Evolutionary conservation across 64 coral and sea anemone genomes (phyloP).

Genomic region (Montipora cactus): DNA sequence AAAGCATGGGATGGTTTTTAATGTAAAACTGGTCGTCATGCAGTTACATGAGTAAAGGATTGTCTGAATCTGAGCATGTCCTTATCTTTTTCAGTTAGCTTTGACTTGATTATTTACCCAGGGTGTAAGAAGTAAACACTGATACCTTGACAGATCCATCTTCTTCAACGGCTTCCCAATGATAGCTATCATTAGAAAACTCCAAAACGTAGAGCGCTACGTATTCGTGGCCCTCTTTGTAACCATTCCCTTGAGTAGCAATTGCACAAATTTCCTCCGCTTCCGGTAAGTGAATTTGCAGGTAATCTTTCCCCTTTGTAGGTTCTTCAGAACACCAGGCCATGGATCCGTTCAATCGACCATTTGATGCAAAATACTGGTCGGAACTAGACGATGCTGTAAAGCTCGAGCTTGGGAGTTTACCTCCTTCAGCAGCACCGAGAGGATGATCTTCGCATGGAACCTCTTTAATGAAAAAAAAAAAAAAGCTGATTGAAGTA

Average conservation of each 20-base stretch:
- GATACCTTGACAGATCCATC: conserved; percentile 18
- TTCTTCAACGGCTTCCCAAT: conserved; percentile 24
- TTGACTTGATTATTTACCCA: too few relatives aligned
- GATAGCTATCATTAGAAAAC: conserved; percentile 17
- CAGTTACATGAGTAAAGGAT: too few relatives aligned
- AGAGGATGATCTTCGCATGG: conserved; percentile 20
- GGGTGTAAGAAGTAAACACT: too few relatives aligned
- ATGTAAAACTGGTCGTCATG: too few relatives aligned
- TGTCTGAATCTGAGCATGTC: too few relatives aligned
- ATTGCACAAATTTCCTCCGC: conserved; percentile 42
- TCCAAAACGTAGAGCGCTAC: conserved; percentile 19
- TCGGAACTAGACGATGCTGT: neutral
- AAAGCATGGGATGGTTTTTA: too few relatives aligned
- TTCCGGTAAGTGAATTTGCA: conserved; percentile 48
- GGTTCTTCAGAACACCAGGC: conserved; percentile 20
- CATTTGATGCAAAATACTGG: neutral
- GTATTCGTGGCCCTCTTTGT: neutral
- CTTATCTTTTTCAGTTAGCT: too few relatives aligned
- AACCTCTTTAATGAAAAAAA: neutral
- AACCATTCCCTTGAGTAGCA: conserved; percentile 54
- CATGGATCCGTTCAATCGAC: conserved; percentile 36
- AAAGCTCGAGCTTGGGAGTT: conserved; percentile 3
- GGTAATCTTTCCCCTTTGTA: conserved; percentile 8
- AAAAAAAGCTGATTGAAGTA: too few relatives aligned
- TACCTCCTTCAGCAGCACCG: neutral